These are phyloP conservation scores for Chaetogeoica ovagalla DNA, from an alignment of 2,888 invertebrate species.

Conservation along the genomic window DNA sequence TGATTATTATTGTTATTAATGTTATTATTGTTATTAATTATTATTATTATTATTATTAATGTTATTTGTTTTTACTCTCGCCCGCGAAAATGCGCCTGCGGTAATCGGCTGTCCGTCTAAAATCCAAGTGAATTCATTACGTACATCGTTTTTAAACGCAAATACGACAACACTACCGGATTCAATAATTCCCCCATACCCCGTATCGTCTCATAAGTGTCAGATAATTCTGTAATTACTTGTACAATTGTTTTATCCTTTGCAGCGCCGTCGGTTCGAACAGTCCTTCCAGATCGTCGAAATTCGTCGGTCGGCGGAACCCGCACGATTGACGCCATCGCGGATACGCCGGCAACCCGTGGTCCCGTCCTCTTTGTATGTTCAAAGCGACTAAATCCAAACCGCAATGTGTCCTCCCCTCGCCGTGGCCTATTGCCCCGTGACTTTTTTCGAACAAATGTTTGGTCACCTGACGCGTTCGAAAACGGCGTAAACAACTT, in stretches of 20 bases:
- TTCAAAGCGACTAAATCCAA: constrained; percentile 84
- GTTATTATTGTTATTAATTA: no score
- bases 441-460: constrained; percentile 68
- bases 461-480: constrained; percentile 65
- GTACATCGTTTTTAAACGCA: no score
- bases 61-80: no score
- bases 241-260: constrained; percentile 69
- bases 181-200: no score
- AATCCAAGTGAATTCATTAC: no score
- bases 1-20: no score
- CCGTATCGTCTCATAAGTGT: no score
- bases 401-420: constrained; percentile 65
- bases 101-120: no score
- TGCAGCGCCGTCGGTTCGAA: constrained; percentile 69
- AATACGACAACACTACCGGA: no score
- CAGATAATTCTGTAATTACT: constrained; percentile 60
- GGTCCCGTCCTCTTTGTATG: constrained; percentile 86
- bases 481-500: not conserved
- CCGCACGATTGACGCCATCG: constrained; percentile 78
- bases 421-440: constrained; percentile 41
- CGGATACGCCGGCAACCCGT: constrained; percentile 79
- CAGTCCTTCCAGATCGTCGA: constrained; percentile 68
- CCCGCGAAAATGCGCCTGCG: no score
- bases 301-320: constrained; percentile 66
- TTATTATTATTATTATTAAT: no score